Conservation (phyloP, 2,113 vertebrate genomes). For the Agelaius phoeniceus region DNA sequence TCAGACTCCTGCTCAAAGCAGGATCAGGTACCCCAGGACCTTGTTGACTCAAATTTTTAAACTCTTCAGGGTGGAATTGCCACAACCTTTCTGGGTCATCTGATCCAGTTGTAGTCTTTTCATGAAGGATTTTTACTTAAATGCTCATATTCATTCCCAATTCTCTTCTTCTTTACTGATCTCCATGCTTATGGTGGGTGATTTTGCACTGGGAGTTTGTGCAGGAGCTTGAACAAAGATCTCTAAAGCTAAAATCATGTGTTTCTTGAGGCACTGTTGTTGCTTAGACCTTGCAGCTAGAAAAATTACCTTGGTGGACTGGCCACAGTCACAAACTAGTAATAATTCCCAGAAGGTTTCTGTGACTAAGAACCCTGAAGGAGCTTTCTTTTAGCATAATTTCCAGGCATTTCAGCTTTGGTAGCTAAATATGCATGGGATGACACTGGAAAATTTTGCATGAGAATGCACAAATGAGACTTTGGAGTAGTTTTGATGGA, state of each 20-base stretch:
- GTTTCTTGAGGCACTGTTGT: background rate
- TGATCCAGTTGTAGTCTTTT: background rate
- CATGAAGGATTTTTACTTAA: background rate
- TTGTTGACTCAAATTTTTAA: background rate
- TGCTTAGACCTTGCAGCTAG: background rate
- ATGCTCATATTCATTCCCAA: background rate
- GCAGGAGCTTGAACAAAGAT: background rate
- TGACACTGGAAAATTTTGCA: background rate
- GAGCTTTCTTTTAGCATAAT: background rate
- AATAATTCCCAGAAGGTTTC: background rate
- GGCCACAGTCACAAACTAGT: background rate
- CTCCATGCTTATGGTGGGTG: background rate
- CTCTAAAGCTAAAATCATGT: background rate
- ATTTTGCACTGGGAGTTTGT: background rate
- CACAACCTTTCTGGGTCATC: background rate
- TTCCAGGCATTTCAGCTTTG: background rate
- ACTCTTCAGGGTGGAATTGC: background rate
- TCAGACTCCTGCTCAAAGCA: background rate
- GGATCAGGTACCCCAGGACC: background rate
- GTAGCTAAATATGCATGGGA: background rate
- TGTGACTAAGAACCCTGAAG: background rate
- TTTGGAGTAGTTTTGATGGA: background rate
- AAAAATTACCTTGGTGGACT: background rate
- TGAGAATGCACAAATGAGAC: background rate
- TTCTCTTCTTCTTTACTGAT: background rate